A percentile compares a stretch with the other conserved stretches of the same genome.
Evolutionary conservation across 2,888 invertebrate species (phyloP).

Genomic region (Leucoma salicis): DNA sequence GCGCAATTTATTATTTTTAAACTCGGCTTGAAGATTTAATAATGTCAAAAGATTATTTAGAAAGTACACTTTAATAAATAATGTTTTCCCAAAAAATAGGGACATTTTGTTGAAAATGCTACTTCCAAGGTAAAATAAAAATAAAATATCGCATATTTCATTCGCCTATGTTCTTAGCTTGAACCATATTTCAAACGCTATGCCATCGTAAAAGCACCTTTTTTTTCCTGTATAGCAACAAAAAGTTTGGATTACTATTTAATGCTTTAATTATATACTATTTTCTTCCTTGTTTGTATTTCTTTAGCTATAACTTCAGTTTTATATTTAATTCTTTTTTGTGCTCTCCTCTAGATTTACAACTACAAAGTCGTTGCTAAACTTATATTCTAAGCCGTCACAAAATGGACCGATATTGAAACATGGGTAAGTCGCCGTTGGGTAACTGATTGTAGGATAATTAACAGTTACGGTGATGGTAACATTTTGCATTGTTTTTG

Average conservation of each 20-base stretch:
- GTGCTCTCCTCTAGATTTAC: conserved; percentile 84
- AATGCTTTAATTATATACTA: neutral
- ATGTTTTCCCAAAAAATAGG: no score
- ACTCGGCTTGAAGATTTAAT: no score
- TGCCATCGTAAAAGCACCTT: neutral
- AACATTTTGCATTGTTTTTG: conserved; percentile 4
- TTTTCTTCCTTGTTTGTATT: conserved; percentile 1
- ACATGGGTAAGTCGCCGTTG: conserved; percentile 84
- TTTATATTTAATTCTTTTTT: conserved; percentile 46
- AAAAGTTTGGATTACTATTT: neutral
- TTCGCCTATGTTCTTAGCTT: neutral
- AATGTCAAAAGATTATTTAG: no score
- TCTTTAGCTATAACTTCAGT: conserved; percentile 16
- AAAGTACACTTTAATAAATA: no score
- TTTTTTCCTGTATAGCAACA: neutral
- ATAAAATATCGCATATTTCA: neutral
- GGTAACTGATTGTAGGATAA: conserved; percentile 6
- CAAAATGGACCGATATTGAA: conserved; percentile 84
- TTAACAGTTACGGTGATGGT: conserved; percentile 20
- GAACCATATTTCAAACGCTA: neutral
- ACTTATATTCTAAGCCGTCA: conserved; percentile 85
- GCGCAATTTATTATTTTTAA: no score
- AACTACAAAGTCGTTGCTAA: conserved; percentile 86
- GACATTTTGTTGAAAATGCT: no score
- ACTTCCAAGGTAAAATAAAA: neutral